A percentile compares a stretch with the other conserved stretches of the same genome.
These are phyloP conservation scores for Apotomis capreana DNA, from an alignment of 2,888 invertebrate species.

Conservation along the genomic window DNA sequence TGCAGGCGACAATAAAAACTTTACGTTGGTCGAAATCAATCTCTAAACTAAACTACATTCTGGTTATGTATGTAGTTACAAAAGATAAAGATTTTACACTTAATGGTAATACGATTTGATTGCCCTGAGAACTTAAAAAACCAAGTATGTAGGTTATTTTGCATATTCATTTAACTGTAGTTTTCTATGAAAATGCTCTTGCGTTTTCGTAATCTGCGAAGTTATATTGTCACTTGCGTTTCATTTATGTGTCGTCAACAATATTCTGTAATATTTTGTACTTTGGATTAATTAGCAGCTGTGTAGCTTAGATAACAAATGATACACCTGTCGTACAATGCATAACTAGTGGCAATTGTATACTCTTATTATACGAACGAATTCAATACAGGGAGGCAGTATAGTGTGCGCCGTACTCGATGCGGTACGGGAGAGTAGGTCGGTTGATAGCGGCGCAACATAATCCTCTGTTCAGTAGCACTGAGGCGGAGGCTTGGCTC, in stretches of 20 bases:
- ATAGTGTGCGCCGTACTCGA: background rate
- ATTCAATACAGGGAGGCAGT: background rate
- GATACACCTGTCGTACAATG: conserved; percentile 9
- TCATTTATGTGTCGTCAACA: background rate
- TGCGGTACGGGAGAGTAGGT: conserved; percentile 16
- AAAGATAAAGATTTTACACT: too few species aligned
- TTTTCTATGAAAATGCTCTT: too few species aligned
- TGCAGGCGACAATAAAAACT: conserved; percentile 9
- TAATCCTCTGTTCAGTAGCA: conserved; percentile 62
- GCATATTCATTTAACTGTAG: too few species aligned
- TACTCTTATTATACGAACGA: background rate
- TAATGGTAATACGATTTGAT: too few species aligned
- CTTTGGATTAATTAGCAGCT: conserved; percentile 13
- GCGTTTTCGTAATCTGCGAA: background rate
- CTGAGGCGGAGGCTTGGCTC: conserved; percentile 70
- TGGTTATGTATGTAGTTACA: too few species aligned
- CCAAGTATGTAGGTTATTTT: too few species aligned
- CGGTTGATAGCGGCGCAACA: conserved; percentile 45
- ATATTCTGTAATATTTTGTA: conserved; percentile 1
- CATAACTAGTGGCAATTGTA: background rate
- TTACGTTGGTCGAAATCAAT: background rate
- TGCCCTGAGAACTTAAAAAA: too few species aligned
- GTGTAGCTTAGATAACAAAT: conserved; percentile 12
- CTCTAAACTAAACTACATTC: too few species aligned
- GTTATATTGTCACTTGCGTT: conserved; percentile 21